Conservation (phyloP, 2,797 vertebrate genomes). For the Gallinago stenura region DNA sequence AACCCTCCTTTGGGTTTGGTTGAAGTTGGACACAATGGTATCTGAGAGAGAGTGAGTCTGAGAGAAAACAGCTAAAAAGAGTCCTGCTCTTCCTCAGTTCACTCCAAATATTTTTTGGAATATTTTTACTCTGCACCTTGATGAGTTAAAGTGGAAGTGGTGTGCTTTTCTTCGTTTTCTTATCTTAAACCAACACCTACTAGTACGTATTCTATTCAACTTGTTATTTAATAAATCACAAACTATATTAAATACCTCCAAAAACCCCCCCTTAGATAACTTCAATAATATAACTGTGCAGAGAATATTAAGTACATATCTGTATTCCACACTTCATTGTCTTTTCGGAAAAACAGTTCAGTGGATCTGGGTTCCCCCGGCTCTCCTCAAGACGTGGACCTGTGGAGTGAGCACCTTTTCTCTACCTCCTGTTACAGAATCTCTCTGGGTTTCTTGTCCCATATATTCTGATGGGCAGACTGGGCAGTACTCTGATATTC, state of each 20-base stretch:
- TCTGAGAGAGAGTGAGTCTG: not conserved
- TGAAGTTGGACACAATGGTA: not conserved
- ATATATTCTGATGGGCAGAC: not conserved
- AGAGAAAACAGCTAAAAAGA: not conserved
- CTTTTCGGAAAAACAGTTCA: not conserved
- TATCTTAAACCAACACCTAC: not conserved
- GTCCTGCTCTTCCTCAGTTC: not conserved
- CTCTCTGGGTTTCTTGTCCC: not conserved
- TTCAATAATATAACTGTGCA: not conserved
- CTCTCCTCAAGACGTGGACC: not conserved
- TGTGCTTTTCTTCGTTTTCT: not conserved
- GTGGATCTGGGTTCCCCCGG: not conserved
- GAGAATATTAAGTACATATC: not conserved
- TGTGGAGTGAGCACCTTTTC: not conserved
- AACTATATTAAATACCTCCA: not conserved
- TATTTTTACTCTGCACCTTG: not conserved
- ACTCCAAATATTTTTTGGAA: not conserved
- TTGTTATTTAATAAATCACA: not conserved
- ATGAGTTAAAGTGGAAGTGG: not conserved
- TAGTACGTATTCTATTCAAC: not conserved
- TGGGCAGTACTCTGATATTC: not conserved
- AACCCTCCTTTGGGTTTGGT: not conserved
- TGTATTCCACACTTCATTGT: not conserved
- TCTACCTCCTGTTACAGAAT: not conserved
- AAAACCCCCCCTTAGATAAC: not conserved